Evolutionary conservation across 2,113 vertebrate species (phyloP).

Genomic region (Okapia johnstoni): DNA sequence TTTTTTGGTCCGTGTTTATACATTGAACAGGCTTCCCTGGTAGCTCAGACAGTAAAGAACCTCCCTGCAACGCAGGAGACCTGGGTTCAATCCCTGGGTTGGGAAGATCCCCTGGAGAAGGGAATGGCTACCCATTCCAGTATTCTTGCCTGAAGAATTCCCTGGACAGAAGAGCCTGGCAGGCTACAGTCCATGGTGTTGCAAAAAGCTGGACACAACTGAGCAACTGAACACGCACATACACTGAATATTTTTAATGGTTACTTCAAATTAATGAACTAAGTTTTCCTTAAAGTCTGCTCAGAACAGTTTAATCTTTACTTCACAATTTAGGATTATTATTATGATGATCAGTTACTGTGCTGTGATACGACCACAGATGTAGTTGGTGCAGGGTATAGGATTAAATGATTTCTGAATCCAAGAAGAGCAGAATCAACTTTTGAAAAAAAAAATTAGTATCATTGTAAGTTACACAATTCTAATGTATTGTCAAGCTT

Average conservation of each 20-base stretch:
- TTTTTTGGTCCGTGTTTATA: not conserved
- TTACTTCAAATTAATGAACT: not conserved
- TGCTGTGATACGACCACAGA: not conserved
- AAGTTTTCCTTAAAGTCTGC: not conserved
- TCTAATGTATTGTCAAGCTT: not conserved
- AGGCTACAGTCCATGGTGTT: not conserved
- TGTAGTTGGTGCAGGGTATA: not conserved
- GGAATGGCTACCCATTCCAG: not conserved
- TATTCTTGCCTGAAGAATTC: not conserved
- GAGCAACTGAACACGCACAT: not conserved
- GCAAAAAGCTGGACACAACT: not conserved
- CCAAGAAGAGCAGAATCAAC: not conserved
- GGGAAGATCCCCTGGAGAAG: not conserved
- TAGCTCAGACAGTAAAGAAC: not conserved
- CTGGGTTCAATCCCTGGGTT: not conserved
- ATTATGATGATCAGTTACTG: not conserved
- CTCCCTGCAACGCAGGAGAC: not conserved
- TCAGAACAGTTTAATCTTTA: not conserved
- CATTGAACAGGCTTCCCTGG: not conserved
- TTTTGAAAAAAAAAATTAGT: not conserved
- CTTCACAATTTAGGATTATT: not conserved
- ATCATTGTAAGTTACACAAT: not conserved
- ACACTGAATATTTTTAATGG: not conserved
- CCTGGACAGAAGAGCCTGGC: not conserved
- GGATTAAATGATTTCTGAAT: conserved; percentile 5